Evolutionary conservation across 2,888 invertebrate species (phyloP).

Genomic region (Vesta saturnalis): DNA sequence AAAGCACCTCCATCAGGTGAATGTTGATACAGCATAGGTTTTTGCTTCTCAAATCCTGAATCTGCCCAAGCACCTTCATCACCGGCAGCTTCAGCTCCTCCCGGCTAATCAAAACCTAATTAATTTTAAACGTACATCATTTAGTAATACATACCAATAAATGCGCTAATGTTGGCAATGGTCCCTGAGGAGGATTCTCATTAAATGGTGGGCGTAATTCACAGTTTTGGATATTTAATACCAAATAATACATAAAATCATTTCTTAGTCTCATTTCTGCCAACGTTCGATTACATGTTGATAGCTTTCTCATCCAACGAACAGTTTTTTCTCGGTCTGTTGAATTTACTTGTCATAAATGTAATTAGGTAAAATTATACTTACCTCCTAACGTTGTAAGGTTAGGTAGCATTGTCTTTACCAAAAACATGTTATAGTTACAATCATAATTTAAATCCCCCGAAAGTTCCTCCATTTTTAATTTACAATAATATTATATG

Average conservation of each 20-base stretch:
- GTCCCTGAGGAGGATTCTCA: constrained; percentile 63
- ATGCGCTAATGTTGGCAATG: constrained; percentile 60
- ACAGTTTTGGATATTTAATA: constrained; percentile 62
- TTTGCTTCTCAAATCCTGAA: constrained; percentile 30
- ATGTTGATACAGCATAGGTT: constrained; percentile 63
- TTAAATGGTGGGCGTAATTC: constrained; percentile 64
- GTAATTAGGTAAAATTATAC: constrained; percentile 8
- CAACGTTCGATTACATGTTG: constrained; percentile 60
- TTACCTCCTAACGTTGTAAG: constrained; percentile 55
- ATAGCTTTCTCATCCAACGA: constrained; percentile 65
- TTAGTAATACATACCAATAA: constrained; percentile 57
- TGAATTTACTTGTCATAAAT: neutral
- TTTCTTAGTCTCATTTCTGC: constrained; percentile 66
- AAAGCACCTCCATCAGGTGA: constrained; percentile 69
- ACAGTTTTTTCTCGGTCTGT: constrained; percentile 57
- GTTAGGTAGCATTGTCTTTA: constrained; percentile 62
- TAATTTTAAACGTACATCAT: neutral
- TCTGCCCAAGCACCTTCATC: constrained; percentile 42
- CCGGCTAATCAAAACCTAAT: constrained; percentile 51
- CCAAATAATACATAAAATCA: constrained; percentile 66
- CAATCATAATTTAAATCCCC: constrained; percentile 66
- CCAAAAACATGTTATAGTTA: constrained; percentile 65
- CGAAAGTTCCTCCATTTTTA: constrained; percentile 59
- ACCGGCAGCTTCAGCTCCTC: constrained; percentile 48
- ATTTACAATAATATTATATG: neutral